Conservation (phyloP, 2,888 invertebrate genomes). For the Meiosimyza decipiens region DNA sequence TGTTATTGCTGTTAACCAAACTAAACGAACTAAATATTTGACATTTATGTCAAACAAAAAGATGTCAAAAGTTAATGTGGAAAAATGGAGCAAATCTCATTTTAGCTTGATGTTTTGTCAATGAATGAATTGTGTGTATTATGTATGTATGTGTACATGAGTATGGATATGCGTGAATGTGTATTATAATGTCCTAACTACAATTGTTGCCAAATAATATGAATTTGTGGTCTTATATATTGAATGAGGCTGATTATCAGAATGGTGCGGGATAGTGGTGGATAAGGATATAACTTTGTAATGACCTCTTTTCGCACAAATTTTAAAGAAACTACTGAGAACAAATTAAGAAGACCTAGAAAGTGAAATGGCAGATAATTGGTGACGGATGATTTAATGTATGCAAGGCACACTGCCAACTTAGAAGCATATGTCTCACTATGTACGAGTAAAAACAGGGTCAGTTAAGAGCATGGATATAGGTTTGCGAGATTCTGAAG, state of each 20-base stretch:
- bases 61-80: conserved; percentile 27
- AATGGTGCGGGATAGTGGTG: not conserved
- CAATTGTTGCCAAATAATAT: conserved; percentile 14
- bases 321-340: no score
- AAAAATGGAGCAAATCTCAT: conserved; percentile 30
- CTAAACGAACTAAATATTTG: not conserved
- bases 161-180: conserved; percentile 21
- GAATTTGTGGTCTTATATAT: conserved; percentile 5
- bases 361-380: no score
- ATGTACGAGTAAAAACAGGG: no score
- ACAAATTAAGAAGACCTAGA: no score
- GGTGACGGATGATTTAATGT: no score
- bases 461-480: no score
- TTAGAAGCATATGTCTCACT: no score
- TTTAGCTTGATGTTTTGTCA: conserved; percentile 25
- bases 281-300: not conserved
- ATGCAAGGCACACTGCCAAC: no score
- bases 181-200: conserved; percentile 27
- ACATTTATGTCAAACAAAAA: not conserved
- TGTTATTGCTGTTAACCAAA: conserved; percentile 1
- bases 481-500: no score
- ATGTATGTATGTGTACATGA: not conserved
- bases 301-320: no score
- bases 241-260: not conserved
- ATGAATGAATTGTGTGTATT: not conserved